phyloP scores from a whole-genome alignment of 2,888 invertebrate genomes.

The Dione juno region DNA sequence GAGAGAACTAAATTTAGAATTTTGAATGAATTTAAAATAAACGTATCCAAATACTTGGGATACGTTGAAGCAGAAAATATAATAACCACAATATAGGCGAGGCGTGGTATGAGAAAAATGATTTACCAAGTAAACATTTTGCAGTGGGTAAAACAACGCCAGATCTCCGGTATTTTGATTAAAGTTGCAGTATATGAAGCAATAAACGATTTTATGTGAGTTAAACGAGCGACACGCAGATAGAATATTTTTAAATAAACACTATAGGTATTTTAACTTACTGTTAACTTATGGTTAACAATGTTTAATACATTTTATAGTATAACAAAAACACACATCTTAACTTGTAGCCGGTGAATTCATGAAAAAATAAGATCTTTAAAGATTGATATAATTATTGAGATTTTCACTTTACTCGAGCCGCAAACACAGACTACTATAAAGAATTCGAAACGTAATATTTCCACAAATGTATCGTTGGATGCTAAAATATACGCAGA shows the following conservation, averaged over 20 bases:
- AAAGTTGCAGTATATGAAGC: constrained; percentile 17
- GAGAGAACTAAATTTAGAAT: no score
- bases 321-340: not conserved
- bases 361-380: not conserved
- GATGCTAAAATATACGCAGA: no score
- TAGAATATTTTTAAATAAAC: constrained; percentile 14
- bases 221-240: constrained; percentile 24
- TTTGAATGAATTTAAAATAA: no score
- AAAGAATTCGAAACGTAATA: no score
- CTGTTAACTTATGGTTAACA: not conserved
- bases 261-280: not conserved
- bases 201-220: constrained; percentile 22
- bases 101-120: not conserved
- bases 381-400: no score
- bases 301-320: not conserved
- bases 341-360: no score
- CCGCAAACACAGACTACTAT: no score
- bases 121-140: constrained; percentile 6
- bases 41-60: no score
- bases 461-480: no score
- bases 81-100: not conserved
- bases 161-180: constrained; percentile 17
- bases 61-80: no score
- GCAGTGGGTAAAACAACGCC: constrained; percentile 4
- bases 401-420: no score